These are phyloP conservation scores for Lydus trimaculatus DNA, from an alignment of 2,888 invertebrate species.

Conservation along the genomic window DNA sequence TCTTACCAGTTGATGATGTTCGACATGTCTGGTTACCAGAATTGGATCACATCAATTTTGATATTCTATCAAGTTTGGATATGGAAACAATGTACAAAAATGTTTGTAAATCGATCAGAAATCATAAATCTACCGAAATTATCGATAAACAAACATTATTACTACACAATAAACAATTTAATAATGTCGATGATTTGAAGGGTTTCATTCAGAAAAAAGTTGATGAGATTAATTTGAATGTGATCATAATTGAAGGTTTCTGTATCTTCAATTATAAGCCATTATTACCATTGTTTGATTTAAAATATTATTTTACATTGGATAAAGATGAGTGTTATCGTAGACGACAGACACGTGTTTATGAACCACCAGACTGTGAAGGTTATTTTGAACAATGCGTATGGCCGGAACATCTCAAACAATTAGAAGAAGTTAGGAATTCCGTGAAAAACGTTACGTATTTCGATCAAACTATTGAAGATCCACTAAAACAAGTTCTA, in stretches of 20 bases:
- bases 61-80: constrained; percentile 74
- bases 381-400: constrained; percentile 89
- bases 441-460: constrained; percentile 49
- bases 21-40: constrained; percentile 69
- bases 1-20: constrained; percentile 70
- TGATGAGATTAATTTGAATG: constrained; percentile 55
- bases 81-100: constrained; percentile 75
- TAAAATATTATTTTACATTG: constrained; percentile 78
- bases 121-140: background rate
- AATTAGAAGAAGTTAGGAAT: constrained; percentile 61
- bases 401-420: constrained; percentile 86
- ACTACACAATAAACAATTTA: constrained; percentile 13
- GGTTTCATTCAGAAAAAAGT: constrained; percentile 33
- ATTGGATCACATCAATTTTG: constrained; percentile 80
- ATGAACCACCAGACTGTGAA: constrained; percentile 85
- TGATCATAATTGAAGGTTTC: constrained; percentile 81
- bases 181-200: constrained; percentile 23
- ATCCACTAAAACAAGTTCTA: constrained; percentile 44
- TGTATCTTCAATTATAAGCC: constrained; percentile 74
- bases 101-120: constrained; percentile 59
- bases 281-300: constrained; percentile 71
- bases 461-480: constrained; percentile 43
- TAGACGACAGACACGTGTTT: constrained; percentile 70
- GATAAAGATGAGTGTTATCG: constrained; percentile 71
- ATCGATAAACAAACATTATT: constrained; percentile 27